Evolutionary conservation across 2,113 vertebrate genomes (phyloP), one percentile per base, ranked within the genome.

Genomic region (Oreocharis arfaki): DNA sequence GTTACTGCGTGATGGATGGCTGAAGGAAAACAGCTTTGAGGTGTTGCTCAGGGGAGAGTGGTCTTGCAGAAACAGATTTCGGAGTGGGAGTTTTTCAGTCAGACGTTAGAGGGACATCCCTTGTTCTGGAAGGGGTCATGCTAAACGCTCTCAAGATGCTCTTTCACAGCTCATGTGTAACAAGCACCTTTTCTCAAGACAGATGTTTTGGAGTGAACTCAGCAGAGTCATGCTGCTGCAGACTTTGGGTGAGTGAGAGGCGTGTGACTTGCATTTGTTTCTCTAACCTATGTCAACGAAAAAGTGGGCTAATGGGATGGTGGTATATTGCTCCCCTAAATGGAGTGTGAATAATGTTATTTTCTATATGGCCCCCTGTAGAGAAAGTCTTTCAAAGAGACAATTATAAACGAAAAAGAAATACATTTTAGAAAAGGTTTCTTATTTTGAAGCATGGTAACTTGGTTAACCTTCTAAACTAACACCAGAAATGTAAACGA

Each of bases 281-380:
- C 67, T 90, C 80, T 92, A 79, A 81, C 24, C 81, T 80, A 75
- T 44, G n/a, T 50, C 39, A 86, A 23, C 0, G 1, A 55, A 67
- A 76, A 88, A 53, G 6, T n/a, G n/a, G n/a, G n/a, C n/a, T 24
- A 61, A 70, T 81, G 33, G 63, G 13, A 24, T 88, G 75, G 41
- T 24, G n/a, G 11, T 52, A 44, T 52, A 63, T 41, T 70, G 64
- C 19, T 88, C 16, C 42, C 41, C 39, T 50, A 73, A 55, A 93
- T 0, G 1, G 42, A 61, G 6, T 22, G 44, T 8, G 16, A 79
- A 68, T 63, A 84, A 59, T 0, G 0, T 77, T 65, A 44, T 26
- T 61, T 91, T 84, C 73, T 50, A 8, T 35, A 42, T 17, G 39
- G 16, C 6, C 12, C 50, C 18, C 5, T 28, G 26, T 26, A 63